Evolutionary conservation across 35 echinoderm and acorn worm genomes (phyloP), one percentile per base, ranked within the genome.

Genomic region (Holothuria glaberrima): DNA sequence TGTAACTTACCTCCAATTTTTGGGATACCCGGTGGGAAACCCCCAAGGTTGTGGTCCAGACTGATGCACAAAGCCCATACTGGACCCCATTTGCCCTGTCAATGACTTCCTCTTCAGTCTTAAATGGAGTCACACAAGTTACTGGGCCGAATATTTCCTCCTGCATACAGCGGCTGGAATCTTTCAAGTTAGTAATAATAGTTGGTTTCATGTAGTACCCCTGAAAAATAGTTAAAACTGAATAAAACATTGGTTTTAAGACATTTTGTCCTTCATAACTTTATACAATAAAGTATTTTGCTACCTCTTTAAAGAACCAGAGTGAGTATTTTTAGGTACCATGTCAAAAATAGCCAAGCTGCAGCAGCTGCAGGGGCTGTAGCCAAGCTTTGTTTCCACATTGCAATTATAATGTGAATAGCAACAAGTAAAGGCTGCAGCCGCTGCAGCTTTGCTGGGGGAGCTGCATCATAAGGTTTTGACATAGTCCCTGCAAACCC

Each of bases 121-220:
- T 91, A 67, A 99, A 99, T 41, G 91, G 88, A n/a, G 73, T 30
- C 78, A 99, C 89, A 78, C 97, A 99, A 28, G 91, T 91, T n/a
- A 99, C 93, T 35, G 97, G 93, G 0, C 97, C 93, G 93, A 99
- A 95, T 30, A 95, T 99, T 74, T 99, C 97, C 30, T 99, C 97
- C 60, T 99, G 93, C 93, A 99, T 95, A 50, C 93, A 94, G 1
- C 91, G 70, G 1, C 83, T 62, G 27, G 82, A 38, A 18, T 95
- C 93, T 59, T 69, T 77, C 35, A 99, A 66, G 25, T 90, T 90
- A 14, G 89, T 92, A 14, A 99, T 88, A 6, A 99, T 79, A 26
- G 97, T 99, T 29, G 97, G 97, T 35, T 75, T 69, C 97, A 99
- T 99, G 78, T 88, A 98, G 58, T 99, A 99, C 57, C 97, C 97